Conservation (phyloP, 2,797 vertebrate genomes). For the Clarias fuscus region DNA sequence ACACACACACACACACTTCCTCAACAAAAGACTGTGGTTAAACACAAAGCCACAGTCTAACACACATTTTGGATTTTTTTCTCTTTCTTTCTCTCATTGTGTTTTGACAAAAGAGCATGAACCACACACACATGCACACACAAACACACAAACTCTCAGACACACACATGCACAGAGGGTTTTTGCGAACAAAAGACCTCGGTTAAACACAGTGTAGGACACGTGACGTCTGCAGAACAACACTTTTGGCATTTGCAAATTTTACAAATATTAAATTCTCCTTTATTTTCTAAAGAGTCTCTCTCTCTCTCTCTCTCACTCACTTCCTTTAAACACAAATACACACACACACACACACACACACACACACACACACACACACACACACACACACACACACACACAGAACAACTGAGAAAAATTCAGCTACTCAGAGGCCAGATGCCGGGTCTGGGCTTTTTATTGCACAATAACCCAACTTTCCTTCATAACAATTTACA, state of each 20-base stretch:
- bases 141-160: not conserved
- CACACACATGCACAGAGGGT: not conserved
- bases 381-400: not conserved
- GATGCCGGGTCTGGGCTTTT: not conserved
- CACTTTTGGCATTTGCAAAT: not conserved
- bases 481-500: not conserved
- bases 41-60: not conserved
- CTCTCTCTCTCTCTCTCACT: not conserved
- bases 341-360: not conserved
- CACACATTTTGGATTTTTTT: not conserved
- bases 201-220: not conserved
- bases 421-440: not conserved
- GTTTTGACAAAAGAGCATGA: not conserved
- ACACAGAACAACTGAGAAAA: not conserved
- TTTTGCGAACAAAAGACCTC: conserved; percentile 6
- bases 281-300: not conserved
- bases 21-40: not conserved
- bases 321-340: no score
- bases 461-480: not conserved
- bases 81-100: not conserved
- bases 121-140: not conserved
- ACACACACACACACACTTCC: conserved; percentile 1
- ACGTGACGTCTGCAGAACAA: not conserved
- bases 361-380: not conserved
- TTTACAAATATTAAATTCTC: not conserved